Conservation (phyloP, 2,797 vertebrate genomes). For the Gymnodraco acuticeps region DNA sequence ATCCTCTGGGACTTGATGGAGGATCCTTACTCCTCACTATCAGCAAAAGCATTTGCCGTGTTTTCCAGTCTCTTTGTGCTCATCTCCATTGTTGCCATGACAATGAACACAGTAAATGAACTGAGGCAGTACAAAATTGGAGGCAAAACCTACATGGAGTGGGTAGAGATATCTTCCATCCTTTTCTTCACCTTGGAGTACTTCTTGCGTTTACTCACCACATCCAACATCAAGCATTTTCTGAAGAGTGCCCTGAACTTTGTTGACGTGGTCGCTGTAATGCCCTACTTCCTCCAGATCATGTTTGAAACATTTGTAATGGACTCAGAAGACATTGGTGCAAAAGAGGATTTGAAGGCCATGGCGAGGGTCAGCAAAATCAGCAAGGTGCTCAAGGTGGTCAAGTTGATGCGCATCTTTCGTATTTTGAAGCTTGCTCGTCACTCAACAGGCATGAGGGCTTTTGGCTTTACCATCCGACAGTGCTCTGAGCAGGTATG, state of each 20-base stretch:
- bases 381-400: conserved; percentile 92
- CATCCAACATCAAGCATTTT: conserved; percentile 87
- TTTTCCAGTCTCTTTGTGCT: conserved; percentile 92
- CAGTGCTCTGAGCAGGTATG: conserved; percentile 94
- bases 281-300: conserved; percentile 93
- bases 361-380: conserved; percentile 92
- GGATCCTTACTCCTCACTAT: conserved; percentile 91
- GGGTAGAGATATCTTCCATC: conserved; percentile 89
- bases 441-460: conserved; percentile 93
- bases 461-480: conserved; percentile 93
- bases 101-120: conserved; percentile 91
- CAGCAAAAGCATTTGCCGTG: conserved; percentile 91
- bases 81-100: conserved; percentile 93
- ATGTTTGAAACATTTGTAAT: conserved; percentile 88
- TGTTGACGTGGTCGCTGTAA: conserved; percentile 91
- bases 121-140: conserved; percentile 84
- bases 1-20: conserved; percentile 91
- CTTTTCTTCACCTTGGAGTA: conserved; percentile 93
- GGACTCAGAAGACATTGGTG: conserved; percentile 75
- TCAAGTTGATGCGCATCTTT: conserved; percentile 94
- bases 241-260: conserved; percentile 90
- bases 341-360: conserved; percentile 89
- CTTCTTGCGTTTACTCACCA: conserved; percentile 88
- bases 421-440: conserved; percentile 93
- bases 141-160: conserved; percentile 90